A percentile compares a stretch with the other conserved stretches of the same genome.
Evolutionary conservation across 2,797 vertebrate species (phyloP).

Genomic region (Malacoctenus gilli): DNA sequence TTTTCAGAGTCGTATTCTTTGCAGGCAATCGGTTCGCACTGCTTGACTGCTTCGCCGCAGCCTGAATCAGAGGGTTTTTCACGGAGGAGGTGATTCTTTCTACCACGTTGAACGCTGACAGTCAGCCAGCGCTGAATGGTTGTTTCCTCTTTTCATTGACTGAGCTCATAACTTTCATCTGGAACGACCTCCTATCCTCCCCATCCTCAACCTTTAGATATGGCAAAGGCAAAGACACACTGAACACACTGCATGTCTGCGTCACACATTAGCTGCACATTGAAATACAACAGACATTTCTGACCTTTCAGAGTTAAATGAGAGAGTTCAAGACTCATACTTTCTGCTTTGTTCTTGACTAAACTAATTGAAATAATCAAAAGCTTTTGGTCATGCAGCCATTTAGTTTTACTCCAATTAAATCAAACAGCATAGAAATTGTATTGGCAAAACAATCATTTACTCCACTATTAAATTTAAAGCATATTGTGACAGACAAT

Average conservation of each 20-base stretch:
- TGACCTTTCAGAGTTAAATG: no score
- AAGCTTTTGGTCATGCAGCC: no score
- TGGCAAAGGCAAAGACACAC: slow-evolving; percentile 4
- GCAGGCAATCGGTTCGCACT: slow-evolving; percentile 61
- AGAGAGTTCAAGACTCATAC: no score
- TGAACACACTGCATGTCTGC: background rate
- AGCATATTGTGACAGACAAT: no score
- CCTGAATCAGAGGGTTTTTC: slow-evolving; percentile 58
- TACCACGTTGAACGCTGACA: slow-evolving; percentile 36
- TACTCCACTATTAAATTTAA: no score
- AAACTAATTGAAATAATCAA: no score
- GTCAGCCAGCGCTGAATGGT: slow-evolving; percentile 32
- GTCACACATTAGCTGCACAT: background rate
- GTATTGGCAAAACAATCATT: no score
- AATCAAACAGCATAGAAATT: no score
- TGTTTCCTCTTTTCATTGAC: slow-evolving; percentile 24
- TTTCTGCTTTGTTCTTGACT: no score
- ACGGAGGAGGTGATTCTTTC: slow-evolving; percentile 43
- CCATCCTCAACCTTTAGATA: slow-evolving; percentile 11
- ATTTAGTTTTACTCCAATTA: no score
- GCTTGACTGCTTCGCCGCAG: slow-evolving; percentile 59
- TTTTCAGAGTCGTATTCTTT: slow-evolving; percentile 52
- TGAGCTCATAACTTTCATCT: slow-evolving; percentile 31
- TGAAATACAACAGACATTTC: background rate
- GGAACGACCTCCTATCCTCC: slow-evolving; percentile 10